These are phyloP conservation scores for Triplophysa yarkandensis DNA, from an alignment of 2,797 vertebrate genomes.

Conservation along the genomic window DNA sequence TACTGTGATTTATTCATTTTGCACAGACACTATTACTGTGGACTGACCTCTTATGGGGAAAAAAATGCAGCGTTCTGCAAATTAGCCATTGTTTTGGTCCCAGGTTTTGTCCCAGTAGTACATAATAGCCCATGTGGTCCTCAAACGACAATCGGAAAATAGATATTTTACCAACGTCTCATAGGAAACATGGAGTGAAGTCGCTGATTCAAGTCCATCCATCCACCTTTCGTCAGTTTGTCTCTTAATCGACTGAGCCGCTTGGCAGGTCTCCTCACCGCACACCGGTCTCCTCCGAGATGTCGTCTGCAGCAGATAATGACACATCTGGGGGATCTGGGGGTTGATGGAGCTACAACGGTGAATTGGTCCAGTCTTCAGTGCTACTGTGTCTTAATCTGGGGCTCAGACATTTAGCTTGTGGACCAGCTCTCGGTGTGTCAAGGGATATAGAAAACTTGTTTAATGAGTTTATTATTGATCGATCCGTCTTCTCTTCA, in stretches of 20 bases:
- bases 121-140: slow-evolving; percentile 64
- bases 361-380: slow-evolving; percentile 8
- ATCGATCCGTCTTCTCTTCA: not conserved
- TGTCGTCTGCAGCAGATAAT: slow-evolving; percentile 4
- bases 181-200: slow-evolving; percentile 55
- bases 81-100: slow-evolving; percentile 66
- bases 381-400: slow-evolving; percentile 25
- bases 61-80: slow-evolving; percentile 71
- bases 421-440: not conserved
- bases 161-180: slow-evolving; percentile 66
- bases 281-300: slow-evolving; percentile 20
- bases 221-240: slow-evolving; percentile 59
- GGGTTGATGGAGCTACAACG: slow-evolving; percentile 11
- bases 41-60: slow-evolving; percentile 40
- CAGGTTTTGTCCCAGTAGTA: slow-evolving; percentile 48
- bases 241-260: slow-evolving; percentile 29
- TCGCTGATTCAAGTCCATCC: slow-evolving; percentile 55
- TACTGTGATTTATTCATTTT: slow-evolving; percentile 64
- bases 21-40: slow-evolving; percentile 37
- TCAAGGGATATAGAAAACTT: not conserved
- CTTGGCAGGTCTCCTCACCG: slow-evolving; percentile 17
- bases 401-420: slow-evolving; percentile 2
- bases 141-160: slow-evolving; percentile 62
- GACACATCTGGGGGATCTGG: slow-evolving; percentile 32
- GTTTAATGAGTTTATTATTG: not conserved